These are phyloP conservation scores for Meles meles DNA, from an alignment of 2,113 vertebrate genomes.

Conservation along the genomic window DNA sequence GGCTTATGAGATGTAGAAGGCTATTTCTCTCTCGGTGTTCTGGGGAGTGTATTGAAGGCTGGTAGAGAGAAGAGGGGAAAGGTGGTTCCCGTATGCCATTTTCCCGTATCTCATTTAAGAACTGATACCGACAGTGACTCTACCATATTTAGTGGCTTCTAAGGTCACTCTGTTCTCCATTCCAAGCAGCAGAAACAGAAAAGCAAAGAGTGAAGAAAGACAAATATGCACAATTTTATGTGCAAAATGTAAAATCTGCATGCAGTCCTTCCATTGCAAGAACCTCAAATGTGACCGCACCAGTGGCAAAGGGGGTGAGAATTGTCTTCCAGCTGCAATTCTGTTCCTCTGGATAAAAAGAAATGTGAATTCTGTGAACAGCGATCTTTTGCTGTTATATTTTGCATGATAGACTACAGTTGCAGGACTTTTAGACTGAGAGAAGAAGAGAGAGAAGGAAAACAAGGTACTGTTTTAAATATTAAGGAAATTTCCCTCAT, in stretches of 20 bases:
- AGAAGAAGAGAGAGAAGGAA: not conserved
- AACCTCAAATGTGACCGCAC: not conserved
- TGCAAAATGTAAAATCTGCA: not conserved
- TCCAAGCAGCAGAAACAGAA: not conserved
- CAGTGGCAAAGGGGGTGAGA: not conserved
- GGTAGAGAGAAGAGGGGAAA: not conserved
- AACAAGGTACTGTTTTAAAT: not conserved
- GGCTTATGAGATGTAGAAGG: not conserved
- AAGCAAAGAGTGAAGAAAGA: not conserved
- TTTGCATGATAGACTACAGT: not conserved
- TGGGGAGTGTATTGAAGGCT: not conserved
- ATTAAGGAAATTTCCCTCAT: not conserved
- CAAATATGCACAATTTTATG: not conserved
- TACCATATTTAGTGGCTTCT: not conserved
- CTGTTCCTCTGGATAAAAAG: not conserved
- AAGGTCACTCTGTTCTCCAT: not conserved
- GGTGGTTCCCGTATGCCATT: not conserved
- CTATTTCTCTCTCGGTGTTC: not conserved
- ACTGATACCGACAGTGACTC: not conserved
- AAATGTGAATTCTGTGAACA: not conserved
- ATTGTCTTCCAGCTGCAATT: not conserved
- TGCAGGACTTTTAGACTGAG: not conserved
- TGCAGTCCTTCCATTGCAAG: not conserved
- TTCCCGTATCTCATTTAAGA: too few relatives aligned
- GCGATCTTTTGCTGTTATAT: not conserved